Evolutionary conservation across 53 echinoderm and acorn worm species (phyloP).

Genomic region (Echinometra lucunter): DNA sequence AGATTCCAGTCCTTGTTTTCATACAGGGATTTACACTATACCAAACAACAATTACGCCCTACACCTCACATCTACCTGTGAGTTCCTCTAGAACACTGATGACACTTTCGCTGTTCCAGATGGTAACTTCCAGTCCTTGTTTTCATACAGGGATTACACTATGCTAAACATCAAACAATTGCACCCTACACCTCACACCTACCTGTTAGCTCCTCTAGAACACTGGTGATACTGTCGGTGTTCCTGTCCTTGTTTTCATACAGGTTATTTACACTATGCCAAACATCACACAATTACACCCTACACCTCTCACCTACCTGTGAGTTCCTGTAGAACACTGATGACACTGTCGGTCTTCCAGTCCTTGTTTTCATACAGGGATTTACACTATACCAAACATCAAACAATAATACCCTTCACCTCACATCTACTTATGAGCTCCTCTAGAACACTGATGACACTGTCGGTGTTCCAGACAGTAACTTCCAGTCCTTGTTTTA

Average conservation of each 20-base stretch:
- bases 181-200: too few species aligned
- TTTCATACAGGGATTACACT: too few species aligned
- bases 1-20: constrained; percentile 52
- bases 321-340: constrained; percentile 63
- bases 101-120: neutral
- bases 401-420: too few species aligned
- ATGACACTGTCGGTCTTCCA: constrained; percentile 56
- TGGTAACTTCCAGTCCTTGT: too few species aligned
- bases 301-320: constrained; percentile 1
- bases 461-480: constrained; percentile 50
- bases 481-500: neutral
- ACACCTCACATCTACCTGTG: neutral
- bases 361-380: neutral
- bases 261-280: neutral
- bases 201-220: constrained; percentile 66
- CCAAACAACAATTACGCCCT: neutral
- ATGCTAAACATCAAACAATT: too few species aligned
- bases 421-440: constrained; percentile 37
- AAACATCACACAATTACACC: neutral
- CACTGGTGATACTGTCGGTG: constrained; percentile 64
- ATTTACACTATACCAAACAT: too few species aligned
- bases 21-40: too few species aligned
- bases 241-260: constrained; percentile 47
- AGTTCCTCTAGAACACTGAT: neutral
- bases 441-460: constrained; percentile 63